A percentile compares a stretch with the other conserved stretches of the same genome.
Evolutionary conservation across 2,797 vertebrate species (phyloP).

Genomic region (Pseudochirops corinnae): DNA sequence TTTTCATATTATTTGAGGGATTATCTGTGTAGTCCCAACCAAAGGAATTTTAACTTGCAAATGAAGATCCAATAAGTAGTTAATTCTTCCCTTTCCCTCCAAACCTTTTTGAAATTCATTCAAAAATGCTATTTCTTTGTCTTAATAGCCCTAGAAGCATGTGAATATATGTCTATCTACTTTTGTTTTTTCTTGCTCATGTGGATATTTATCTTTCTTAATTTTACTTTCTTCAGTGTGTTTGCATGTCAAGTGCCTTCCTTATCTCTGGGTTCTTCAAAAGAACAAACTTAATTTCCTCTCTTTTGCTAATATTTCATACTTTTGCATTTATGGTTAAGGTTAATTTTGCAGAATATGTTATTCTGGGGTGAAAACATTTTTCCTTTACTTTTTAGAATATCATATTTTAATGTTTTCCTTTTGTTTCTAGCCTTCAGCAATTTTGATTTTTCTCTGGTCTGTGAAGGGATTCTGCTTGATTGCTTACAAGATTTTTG

Average conservation of each 20-base stretch:
- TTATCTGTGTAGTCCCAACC: neutral
- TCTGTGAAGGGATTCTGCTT: neutral
- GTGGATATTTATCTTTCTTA: neutral
- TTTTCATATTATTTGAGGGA: neutral
- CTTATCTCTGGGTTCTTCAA: neutral
- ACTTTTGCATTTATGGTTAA: neutral
- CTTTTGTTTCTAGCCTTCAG: neutral
- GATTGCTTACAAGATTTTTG: neutral
- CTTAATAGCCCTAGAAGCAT: neutral
- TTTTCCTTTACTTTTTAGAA: neutral
- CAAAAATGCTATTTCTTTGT: neutral
- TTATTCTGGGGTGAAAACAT: neutral
- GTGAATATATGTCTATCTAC: neutral
- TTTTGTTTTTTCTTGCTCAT: neutral
- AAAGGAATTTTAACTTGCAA: neutral
- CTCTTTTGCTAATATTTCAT: neutral
- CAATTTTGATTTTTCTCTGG: neutral
- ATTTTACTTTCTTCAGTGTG: neutral
- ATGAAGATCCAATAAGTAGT: neutral
- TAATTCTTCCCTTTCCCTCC: neutral
- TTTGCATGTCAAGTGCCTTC: neutral
- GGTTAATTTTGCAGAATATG: neutral
- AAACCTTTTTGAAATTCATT: neutral
- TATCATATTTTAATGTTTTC: neutral
- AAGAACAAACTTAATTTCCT: neutral